A percentile compares a stretch with the other conserved stretches of the same genome.
Evolutionary conservation across 2,888 invertebrate species (phyloP).

Genomic region (Hypena proboscidalis): DNA sequence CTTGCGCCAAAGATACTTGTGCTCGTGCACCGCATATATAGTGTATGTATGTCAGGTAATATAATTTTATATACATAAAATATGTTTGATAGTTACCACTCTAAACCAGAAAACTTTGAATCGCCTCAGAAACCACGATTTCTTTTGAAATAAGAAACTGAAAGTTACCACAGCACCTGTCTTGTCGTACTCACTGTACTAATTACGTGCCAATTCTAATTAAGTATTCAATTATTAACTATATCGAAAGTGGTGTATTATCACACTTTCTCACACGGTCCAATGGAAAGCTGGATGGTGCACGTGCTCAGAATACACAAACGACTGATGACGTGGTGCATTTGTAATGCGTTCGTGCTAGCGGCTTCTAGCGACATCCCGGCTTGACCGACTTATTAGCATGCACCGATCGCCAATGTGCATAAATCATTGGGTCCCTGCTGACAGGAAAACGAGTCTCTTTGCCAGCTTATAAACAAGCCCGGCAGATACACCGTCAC

Average conservation of each 20-base stretch:
- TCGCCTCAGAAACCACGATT: no score
- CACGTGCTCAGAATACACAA: conserved; percentile 55
- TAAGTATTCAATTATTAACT: conserved; percentile 6
- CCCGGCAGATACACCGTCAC: conserved; percentile 56
- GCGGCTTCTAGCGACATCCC: conserved; percentile 20
- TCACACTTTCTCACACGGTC: conserved; percentile 39
- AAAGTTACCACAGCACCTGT: no score
- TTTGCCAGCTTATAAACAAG: conserved; percentile 67
- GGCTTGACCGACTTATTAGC: conserved; percentile 53
- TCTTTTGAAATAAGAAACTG: no score
- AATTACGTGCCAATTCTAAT: no score
- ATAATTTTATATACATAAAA: no score
- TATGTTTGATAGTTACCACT: no score
- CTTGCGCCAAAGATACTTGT: no score
- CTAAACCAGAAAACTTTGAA: no score
- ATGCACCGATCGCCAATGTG: conserved; percentile 57
- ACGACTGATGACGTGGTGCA: conserved; percentile 24
- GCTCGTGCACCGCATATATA: no score
- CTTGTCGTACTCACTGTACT: no score
- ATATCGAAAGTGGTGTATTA: conserved; percentile 26
- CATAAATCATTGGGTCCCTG: conserved; percentile 66
- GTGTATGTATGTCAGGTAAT: no score
- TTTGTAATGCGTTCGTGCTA: conserved; percentile 23
- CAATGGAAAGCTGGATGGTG: conserved; percentile 46
- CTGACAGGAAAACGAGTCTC: conserved; percentile 59